phyloP scores from a whole-genome alignment of 2,888 invertebrate genomes.

The Eupithecia insigniata region DNA sequence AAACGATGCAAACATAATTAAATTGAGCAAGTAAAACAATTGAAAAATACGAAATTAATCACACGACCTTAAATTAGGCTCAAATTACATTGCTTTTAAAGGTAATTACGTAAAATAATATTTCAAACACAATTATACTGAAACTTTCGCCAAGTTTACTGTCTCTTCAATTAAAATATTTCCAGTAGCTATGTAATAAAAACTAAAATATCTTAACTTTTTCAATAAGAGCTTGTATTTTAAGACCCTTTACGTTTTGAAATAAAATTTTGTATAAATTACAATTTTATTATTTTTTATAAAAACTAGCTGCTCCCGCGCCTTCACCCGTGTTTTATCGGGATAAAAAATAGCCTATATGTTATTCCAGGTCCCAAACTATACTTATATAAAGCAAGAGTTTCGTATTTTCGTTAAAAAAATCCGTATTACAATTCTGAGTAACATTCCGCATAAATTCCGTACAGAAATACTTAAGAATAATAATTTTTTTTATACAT shows the following conservation, averaged over 20 bases:
- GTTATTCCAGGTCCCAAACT: too few relatives aligned
- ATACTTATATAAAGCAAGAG: too few relatives aligned
- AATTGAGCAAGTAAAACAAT: not conserved
- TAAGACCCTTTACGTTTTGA: not conserved
- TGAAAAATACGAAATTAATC: not conserved
- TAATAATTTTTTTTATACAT: too few relatives aligned
- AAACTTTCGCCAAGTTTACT: not conserved
- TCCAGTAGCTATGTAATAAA: not conserved
- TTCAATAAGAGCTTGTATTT: not conserved
- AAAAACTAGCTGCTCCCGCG: not conserved
- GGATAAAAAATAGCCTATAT: too few relatives aligned
- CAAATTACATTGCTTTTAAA: not conserved
- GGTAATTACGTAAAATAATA: not conserved
- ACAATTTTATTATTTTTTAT: not conserved
- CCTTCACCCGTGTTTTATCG: too few relatives aligned
- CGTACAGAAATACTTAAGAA: too few relatives aligned
- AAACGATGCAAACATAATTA: too few relatives aligned
- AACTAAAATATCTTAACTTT: not conserved
- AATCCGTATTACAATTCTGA: too few relatives aligned
- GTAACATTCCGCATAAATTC: too few relatives aligned
- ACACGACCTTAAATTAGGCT: not conserved
- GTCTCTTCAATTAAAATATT: not conserved
- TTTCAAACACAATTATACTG: slow-evolving; percentile 7
- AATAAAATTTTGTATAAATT: not conserved
- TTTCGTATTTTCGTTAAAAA: too few relatives aligned